These are phyloP conservation scores for Iguana delicatissima DNA, from an alignment of 2,797 vertebrate genomes.

Conservation along the genomic window DNA sequence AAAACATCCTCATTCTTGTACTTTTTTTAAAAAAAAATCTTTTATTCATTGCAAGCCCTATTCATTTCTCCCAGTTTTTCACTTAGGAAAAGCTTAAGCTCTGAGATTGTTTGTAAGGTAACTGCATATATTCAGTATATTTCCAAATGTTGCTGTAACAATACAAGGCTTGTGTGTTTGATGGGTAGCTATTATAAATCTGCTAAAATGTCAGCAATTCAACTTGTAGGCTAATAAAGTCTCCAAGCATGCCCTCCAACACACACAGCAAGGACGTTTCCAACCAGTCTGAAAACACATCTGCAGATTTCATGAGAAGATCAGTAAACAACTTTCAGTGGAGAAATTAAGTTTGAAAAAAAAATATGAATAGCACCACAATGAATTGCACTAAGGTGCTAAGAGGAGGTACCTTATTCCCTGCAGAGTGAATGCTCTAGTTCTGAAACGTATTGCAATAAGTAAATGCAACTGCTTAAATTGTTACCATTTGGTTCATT, in stretches of 20 bases:
- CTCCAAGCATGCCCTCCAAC: constrained; percentile 33
- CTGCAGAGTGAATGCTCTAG: constrained; percentile 72
- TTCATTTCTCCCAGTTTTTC: background rate
- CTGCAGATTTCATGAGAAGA: constrained; percentile 49
- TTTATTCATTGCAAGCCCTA: background rate
- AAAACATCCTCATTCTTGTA: background rate
- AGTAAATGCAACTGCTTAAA: constrained; percentile 63
- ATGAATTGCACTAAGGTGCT: constrained; percentile 71
- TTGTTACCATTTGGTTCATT: constrained; percentile 74
- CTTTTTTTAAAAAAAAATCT: background rate
- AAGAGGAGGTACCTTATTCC: constrained; percentile 73
- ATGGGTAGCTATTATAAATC: constrained; percentile 41
- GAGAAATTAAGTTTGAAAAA: constrained; percentile 58
- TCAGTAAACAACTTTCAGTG: constrained; percentile 59
- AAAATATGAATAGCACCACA: constrained; percentile 72
- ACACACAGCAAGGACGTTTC: constrained; percentile 55
- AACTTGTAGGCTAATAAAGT: constrained; percentile 31
- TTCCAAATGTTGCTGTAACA: background rate
- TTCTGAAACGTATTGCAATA: constrained; percentile 66
- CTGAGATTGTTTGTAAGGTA: background rate
- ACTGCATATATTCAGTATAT: rapidly evolving
- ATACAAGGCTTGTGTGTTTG: constrained; percentile 1
- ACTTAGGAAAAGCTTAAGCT: background rate
- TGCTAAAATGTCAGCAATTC: constrained; percentile 46
- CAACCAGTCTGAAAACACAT: constrained; percentile 37